Evolutionary conservation across 2,797 vertebrate genomes (phyloP), one percentile per base, ranked within the genome.

Genomic region (Emys orbicularis): DNA sequence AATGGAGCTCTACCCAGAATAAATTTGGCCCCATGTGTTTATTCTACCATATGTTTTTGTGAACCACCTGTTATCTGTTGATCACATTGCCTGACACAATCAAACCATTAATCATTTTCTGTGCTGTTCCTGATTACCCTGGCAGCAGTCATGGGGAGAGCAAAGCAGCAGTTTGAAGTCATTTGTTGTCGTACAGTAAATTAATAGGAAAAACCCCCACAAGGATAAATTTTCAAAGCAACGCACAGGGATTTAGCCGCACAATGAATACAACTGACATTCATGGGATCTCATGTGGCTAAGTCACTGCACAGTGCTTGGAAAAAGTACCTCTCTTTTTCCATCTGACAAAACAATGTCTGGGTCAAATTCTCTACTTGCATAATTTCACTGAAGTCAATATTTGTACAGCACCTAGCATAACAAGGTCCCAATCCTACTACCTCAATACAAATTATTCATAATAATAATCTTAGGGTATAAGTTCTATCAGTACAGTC

Each of bases 81-180:
- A 47, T 56, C 3, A 0, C 3, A 0, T n/a, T 12, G 34, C 1
- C 1, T 84, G 74, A 25, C 76, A 37, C 47, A 34, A 56, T 31
- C 86, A 56, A 56, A 54, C 53, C 85, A 61, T 74, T 61, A 49
- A 59, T 84, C 87, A 77, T 41, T 21, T 54, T 44, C 59, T 91
- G 86, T 76, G 82, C 79, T 85, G 56, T 82, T 94, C 72, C 87
- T 91, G 84, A 6, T 81, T 87, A 68, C 76, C 56, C 86, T 83
- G 57, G 72, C 54, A 77, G 56, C 4, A n/a, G 54, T 3, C 44
- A 3, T 5, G 31, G 49, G 50, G 82, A 89, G 65, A 86, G 88
- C 79, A 84, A 53, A 81, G 72, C 44, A 77, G 37, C 7, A 3
- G 29, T 83, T 50, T 85, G 90, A 88, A 84, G 72, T 74, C 59